Evolutionary conservation across 1,140 invertebrate species (phyloP).

Genomic region (Solenopsis fugax): DNA sequence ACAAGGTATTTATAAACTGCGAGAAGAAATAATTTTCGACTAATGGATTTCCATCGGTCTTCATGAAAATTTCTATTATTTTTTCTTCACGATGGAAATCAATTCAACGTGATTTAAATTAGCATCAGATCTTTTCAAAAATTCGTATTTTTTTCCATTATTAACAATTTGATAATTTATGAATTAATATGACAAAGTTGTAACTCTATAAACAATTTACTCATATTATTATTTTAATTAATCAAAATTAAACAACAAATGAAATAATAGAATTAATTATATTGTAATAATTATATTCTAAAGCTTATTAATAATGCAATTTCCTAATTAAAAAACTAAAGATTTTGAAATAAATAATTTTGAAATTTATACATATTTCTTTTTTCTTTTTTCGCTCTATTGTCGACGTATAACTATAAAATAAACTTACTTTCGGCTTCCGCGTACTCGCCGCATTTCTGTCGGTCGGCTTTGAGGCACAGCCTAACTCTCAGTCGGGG

Average conservation of each 20-base stretch:
- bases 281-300: neutral
- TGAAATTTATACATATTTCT: neutral
- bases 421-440: slow-evolving; percentile 92
- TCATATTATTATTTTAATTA: neutral
- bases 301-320: slow-evolving; percentile 8
- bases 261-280: neutral
- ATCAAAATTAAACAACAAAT: neutral
- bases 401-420: neutral
- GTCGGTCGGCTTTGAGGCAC: slow-evolving; percentile 91
- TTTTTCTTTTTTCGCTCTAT: neutral
- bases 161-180: neutral
- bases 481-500: slow-evolving; percentile 92
- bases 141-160: neutral
- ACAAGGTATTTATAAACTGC: neutral
- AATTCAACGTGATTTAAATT: neutral
- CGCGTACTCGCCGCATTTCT: slow-evolving; percentile 93
- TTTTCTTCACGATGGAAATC: neutral
- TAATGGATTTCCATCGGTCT: neutral
- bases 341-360: neutral
- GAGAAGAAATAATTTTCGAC: neutral
- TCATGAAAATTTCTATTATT: neutral
- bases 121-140: neutral
- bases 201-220: neutral
- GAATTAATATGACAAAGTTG: neutral
- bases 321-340: neutral